Evolutionary conservation across 2,797 vertebrate genomes (phyloP), one percentile per base, ranked within the genome.

Genomic region (Chiloscyllium punctatum): DNA sequence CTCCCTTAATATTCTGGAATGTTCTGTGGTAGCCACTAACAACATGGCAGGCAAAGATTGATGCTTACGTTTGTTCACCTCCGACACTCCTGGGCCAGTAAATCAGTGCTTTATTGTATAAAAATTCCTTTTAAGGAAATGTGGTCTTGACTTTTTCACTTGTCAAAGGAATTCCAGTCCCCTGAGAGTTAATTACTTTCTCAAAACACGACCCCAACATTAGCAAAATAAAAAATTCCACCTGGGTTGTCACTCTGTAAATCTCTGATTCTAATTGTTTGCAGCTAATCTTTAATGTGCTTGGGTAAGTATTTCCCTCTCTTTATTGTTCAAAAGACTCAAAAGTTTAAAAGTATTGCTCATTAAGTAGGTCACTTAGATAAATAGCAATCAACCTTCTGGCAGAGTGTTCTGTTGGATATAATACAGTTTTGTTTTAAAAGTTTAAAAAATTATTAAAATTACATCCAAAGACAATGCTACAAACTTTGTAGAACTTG

Each of bases 211-310:
- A 97, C 98, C 98, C 97, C 97, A 97, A 97, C 98, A 97, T 98
- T 97, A 97, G 98, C 98, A 95, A 95, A 95, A 95, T 77, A 95
- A 99, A 98, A 98, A 98, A 98, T 98, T 98, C 98, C 97, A 98
- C 98, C 98, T 98, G 98, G 97, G 98, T 98, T 98, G 98, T 97
- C 98, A 98, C 98, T 98, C 98, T 97, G 98, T 98, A 99, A 99
- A 99, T 99, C 98, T 98, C 97, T 96, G 97, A 97, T 97, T 98
- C 98, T 98, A 98, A 96, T 98, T 97, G 98, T 98, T 98, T 97
- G 98, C 98, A 98, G 97, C 97, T 98, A 97, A 98, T 95, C 42
- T 95, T 95, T 72, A 95, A 95, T 95, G 94, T 53, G 94, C 48
- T 95, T 30, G 25, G 71, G 42, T 53, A 95, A 72, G 94, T 71